phyloP scores from a whole-genome alignment of 2,888 invertebrate species.

The Perdita meconis region DNA sequence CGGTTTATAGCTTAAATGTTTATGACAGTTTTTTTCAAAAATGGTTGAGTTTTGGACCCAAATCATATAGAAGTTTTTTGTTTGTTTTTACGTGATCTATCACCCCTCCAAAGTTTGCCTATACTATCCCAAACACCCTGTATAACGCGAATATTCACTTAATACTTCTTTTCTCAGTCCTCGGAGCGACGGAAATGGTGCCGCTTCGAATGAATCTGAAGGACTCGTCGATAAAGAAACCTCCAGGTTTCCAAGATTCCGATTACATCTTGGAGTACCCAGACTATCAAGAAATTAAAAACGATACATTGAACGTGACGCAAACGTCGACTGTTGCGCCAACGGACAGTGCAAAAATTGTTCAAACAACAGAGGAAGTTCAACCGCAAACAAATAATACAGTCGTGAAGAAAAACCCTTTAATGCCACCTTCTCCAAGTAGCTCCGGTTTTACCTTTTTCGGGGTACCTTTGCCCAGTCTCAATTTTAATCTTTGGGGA shows the following conservation, averaged over 20 bases:
- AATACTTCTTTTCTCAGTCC: constrained; percentile 58
- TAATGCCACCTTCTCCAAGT: constrained; percentile 85
- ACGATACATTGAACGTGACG: constrained; percentile 24
- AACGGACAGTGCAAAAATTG: constrained; percentile 29
- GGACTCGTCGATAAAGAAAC: constrained; percentile 83
- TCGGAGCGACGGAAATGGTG: constrained; percentile 87
- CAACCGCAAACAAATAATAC: constrained; percentile 46
- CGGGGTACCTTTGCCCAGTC: constrained; percentile 91
- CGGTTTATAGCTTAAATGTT: too few species aligned
- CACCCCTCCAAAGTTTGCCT: too few species aligned
- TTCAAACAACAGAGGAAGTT: constrained; percentile 65
- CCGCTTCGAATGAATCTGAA: constrained; percentile 86
- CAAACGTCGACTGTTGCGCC: constrained; percentile 25
- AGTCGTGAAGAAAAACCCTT: constrained; percentile 62
- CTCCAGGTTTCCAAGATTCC: constrained; percentile 79
- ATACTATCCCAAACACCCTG: too few species aligned
- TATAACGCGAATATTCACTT: too few species aligned
- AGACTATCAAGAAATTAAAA: constrained; percentile 89
- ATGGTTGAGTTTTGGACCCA: too few species aligned
- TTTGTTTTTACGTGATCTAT: too few species aligned
- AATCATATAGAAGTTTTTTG: too few species aligned
- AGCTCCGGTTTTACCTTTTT: constrained; percentile 92
- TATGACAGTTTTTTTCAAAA: too few species aligned
- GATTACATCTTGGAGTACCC: constrained; percentile 94
- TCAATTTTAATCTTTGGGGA: constrained; percentile 89